Conservation (phyloP, 1,140 invertebrate genomes). For the Drosophila baimaii region DNA sequence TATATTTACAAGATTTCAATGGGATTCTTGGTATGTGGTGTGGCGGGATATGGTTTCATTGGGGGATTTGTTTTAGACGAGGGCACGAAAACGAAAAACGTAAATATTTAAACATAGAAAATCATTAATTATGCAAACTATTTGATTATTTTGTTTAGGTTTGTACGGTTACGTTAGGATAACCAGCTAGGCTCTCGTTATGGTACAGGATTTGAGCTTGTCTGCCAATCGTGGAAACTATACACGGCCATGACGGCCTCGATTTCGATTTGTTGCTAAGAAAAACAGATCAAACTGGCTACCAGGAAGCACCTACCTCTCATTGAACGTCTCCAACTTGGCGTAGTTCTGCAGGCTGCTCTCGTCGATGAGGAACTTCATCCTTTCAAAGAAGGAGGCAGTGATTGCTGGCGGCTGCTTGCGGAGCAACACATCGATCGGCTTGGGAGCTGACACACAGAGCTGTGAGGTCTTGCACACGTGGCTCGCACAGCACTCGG, state of each 20-base stretch:
- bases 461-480: conserved; percentile 93
- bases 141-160: conserved; percentile 69
- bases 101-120: conserved; percentile 79
- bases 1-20: conserved; percentile 73
- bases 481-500: conserved; percentile 95
- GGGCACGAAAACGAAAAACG: conserved; percentile 80
- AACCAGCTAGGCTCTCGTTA: conserved; percentile 66
- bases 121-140: conserved; percentile 81
- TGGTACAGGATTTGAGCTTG: conserved; percentile 47
- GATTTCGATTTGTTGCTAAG: conserved; percentile 40
- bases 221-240: conserved; percentile 66
- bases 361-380: conserved; percentile 99
- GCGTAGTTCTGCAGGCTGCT: conserved; percentile 98
- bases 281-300: conserved; percentile 56
- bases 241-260: conserved; percentile 35
- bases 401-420: conserved; percentile 98
- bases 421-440: conserved; percentile 95
- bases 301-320: conserved; percentile 91
- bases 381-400: conserved; percentile 98
- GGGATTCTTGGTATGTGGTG: conserved; percentile 58
- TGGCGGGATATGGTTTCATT: conserved; percentile 48
- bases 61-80: conserved; percentile 78
- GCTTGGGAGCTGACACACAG: conserved; percentile 96
- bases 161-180: conserved; percentile 23
- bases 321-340: conserved; percentile 96